Conservation (phyloP, 2,797 vertebrate genomes). For the Lophius americanus region DNA sequence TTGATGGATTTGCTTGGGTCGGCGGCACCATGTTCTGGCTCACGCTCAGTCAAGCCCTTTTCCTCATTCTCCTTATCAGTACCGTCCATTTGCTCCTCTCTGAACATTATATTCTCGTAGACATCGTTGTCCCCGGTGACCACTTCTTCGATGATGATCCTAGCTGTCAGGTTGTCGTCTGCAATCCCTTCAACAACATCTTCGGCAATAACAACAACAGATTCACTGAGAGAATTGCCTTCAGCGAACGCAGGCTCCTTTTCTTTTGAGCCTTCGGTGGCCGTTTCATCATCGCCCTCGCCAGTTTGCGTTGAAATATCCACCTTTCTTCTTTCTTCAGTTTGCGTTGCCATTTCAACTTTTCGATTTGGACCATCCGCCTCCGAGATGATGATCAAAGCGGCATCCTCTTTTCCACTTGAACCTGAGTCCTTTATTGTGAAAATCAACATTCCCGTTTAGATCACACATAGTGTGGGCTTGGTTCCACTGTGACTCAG, state of each 20-base stretch:
- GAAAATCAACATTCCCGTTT: constrained; percentile 58
- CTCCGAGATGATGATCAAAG: neutral
- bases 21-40: too few species aligned
- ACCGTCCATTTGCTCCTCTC: constrained; percentile 2
- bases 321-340: neutral
- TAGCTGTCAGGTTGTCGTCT: neutral
- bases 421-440: constrained; percentile 57
- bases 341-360: constrained; percentile 42
- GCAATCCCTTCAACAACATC: constrained; percentile 14
- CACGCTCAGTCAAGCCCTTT: too few species aligned
- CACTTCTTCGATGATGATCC: constrained; percentile 8
- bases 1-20: too few species aligned
- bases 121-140: neutral
- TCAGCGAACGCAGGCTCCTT: constrained; percentile 2
- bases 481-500: constrained; percentile 8
- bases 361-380: neutral
- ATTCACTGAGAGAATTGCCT: neutral
- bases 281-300: neutral
- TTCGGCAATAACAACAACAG: constrained; percentile 3
- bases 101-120: constrained; percentile 10
- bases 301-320: constrained; percentile 46
- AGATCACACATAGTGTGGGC: constrained; percentile 20
- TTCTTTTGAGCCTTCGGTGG: neutral
- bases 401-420: neutral
- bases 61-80: too few species aligned